phyloP scores from a whole-genome alignment of 2,113 vertebrate genomes.

The Pelodiscus sinensis region DNA sequence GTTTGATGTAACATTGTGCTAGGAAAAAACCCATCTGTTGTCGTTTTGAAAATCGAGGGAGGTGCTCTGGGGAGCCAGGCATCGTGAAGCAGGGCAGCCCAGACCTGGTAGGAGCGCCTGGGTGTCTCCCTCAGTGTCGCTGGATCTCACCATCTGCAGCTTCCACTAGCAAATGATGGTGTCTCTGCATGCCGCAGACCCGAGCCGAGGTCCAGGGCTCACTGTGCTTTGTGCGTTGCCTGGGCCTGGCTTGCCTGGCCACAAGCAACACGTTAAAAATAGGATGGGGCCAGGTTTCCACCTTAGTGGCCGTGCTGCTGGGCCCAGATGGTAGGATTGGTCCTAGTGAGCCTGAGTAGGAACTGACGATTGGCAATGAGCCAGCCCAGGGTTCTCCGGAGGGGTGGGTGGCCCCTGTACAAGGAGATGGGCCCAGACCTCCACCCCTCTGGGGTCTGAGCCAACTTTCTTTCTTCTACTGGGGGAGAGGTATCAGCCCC shows the following conservation, averaged over 20 bases:
- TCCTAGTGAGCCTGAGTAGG: not conserved
- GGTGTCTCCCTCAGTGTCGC: not conserved
- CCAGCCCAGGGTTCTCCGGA: not conserved
- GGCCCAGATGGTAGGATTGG: not conserved
- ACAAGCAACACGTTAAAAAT: not conserved
- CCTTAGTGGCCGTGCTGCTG: not conserved
- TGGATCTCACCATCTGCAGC: accelerated
- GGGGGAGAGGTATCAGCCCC: too few relatives aligned
- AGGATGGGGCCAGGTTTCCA: not conserved
- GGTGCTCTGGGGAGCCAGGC: not conserved
- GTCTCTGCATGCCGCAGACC: accelerated
- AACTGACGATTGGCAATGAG: not conserved
- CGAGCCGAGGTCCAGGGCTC: not conserved
- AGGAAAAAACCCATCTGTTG: not conserved
- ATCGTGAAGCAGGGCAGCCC: accelerated
- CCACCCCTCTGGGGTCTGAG: too few relatives aligned
- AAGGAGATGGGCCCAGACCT: not conserved
- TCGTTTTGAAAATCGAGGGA: accelerated
- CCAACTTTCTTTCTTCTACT: not conserved
- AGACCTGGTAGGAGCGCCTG: not conserved
- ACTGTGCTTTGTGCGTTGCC: not conserved
- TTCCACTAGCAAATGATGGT: not conserved
- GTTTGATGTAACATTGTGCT: accelerated
- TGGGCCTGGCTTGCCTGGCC: not conserved
- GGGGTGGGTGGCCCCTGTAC: not conserved